Percentiles rank a stretch among this genome's conserved stretches.
phyloP scores from a whole-genome alignment of 2,113 vertebrate species.

The Osmerus eperlanus region DNA sequence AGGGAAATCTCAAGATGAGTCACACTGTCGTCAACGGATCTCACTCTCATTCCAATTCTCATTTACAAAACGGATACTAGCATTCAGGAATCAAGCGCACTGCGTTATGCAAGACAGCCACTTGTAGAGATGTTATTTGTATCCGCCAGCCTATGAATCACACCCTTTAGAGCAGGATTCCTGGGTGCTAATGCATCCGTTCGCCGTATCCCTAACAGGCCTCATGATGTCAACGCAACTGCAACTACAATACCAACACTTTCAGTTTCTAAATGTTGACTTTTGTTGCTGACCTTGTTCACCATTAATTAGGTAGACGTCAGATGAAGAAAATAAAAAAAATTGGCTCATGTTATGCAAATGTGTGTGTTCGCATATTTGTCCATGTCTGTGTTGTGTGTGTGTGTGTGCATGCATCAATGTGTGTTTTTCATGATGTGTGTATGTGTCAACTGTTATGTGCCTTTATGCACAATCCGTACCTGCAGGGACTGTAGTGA shows the following conservation, averaged over 20 bases:
- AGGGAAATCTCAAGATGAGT: no score
- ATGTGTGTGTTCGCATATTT: neutral
- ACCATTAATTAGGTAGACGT: neutral
- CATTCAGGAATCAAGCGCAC: neutral
- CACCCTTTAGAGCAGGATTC: neutral
- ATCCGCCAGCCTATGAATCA: neutral
- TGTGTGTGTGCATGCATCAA: neutral
- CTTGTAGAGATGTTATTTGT: neutral
- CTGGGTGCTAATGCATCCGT: slow-evolving; percentile 16
- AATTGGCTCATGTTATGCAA: no score
- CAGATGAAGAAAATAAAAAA: neutral
- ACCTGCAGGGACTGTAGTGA: slow-evolving; percentile 96
- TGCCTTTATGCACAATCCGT: slow-evolving; percentile 18
- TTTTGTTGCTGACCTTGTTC: slow-evolving; percentile 24
- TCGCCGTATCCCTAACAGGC: slow-evolving; percentile 19
- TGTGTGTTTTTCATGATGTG: neutral
- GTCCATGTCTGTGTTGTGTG: neutral
- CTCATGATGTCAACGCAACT: no score
- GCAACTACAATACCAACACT: slow-evolving; percentile 5
- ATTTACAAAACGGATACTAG: no score
- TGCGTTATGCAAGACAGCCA: neutral
- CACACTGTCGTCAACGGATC: no score
- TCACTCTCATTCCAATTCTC: no score
- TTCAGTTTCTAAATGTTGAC: slow-evolving; percentile 27
- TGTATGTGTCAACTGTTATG: neutral